Evolutionary conservation across 2,113 vertebrate genomes (phyloP).

Genomic region (Pseudorasbora parva): DNA sequence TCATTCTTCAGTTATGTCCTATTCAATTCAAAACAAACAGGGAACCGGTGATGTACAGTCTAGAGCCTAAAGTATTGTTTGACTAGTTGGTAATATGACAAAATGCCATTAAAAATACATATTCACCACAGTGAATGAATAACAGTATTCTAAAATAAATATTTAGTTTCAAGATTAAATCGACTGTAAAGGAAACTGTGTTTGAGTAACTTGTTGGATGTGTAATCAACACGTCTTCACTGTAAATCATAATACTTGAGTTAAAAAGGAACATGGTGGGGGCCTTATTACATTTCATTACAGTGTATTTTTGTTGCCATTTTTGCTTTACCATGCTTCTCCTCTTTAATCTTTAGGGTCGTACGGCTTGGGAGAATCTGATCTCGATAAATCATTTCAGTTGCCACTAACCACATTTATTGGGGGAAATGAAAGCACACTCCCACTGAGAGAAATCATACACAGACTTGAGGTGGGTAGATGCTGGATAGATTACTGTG

Average conservation of each 20-base stretch:
- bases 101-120: too few species aligned
- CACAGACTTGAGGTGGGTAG: conserved; percentile 83
- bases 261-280: background rate
- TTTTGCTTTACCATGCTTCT: conserved; percentile 19
- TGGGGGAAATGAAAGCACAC: conserved; percentile 82
- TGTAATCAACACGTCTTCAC: background rate
- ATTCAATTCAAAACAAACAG: background rate
- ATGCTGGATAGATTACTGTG: conserved; percentile 1
- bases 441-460: conserved; percentile 91
- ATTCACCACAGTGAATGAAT: background rate
- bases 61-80: too few species aligned
- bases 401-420: conserved; percentile 92
- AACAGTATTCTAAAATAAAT: background rate
- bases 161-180: background rate
- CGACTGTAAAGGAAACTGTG: background rate
- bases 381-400: conserved; percentile 89
- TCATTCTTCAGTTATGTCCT: background rate
- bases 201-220: background rate
- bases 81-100: too few species aligned
- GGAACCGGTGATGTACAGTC: background rate
- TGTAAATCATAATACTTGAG: background rate
- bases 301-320: background rate
- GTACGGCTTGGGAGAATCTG: conserved; percentile 87
- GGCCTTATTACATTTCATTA: background rate
- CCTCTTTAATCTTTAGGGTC: conserved; percentile 74